Evolutionary conservation across 2,888 invertebrate genomes (phyloP), one percentile per base, ranked within the genome.

Genomic region (Liodrosophila aerea): DNA sequence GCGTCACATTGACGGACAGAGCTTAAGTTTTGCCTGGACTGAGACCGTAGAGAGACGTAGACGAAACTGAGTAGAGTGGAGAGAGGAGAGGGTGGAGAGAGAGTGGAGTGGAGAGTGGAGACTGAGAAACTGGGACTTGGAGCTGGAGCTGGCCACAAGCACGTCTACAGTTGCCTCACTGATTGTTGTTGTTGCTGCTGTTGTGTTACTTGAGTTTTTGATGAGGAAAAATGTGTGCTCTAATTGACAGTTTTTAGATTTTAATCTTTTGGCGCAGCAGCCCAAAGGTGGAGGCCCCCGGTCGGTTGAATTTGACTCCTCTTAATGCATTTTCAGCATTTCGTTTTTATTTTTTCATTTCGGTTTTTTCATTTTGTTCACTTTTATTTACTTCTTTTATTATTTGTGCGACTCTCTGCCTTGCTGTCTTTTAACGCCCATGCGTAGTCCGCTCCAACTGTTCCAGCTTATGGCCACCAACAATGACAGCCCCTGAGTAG

Each of bases 201-300:
- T 61, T 73, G 65, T 59, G 74, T 66, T 77, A 67, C 64, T 73
- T 61, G 61, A 70, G 58, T 9, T 74, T 84, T 82, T 82, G 85
- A 78, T 78, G 81, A 76, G 81, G 80, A 78, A 78, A 85, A 86
- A 86, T 87, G 78, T 78, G 78, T 78, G 87, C 87, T 84, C 87
- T 87, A 87, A 87, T 87, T 87, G 87, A 87, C 87, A 87, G 80
- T 87, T 86, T 82, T 82, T 77, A 87, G 87, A 87, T 87, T 87
- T 86, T 87, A 87, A 87, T 87, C 87, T 86, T 77, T 76, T 74
- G 73, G 70, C 74, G 64, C 60, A 51, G 39, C 59, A 40, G 51
- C 56, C 43, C 45, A 47, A 62, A 65, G 62, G 50, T 56, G 46
- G 37, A 46, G 58, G 13, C n/a, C 13, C 31, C 16, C 40, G 49